Base-by-base conservation (phyloP, 2,797 vertebrate species). In the Takifugu ocellatus region DNA sequence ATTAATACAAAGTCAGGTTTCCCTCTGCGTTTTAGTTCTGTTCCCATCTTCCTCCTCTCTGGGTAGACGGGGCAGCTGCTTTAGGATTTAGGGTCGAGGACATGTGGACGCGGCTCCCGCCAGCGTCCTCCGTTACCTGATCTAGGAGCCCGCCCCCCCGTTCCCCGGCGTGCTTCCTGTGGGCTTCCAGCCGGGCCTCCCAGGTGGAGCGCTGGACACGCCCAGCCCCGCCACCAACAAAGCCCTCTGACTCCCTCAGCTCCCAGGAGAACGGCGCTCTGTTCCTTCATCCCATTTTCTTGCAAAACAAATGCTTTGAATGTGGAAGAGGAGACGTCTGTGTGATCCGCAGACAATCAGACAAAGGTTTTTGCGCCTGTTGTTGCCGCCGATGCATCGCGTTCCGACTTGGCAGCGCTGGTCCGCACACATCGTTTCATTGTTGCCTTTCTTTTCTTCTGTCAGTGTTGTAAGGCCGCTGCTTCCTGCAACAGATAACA, bases 331-430 rank as follows among this genome's bases (percentile, higher is more conserved):
- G 53, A 57, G 58, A 73, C 52, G 68, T 48, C 14, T 68, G 63
- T 68, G 66, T 83, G 81, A 88, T 84, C 78, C 65, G 1, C 75
- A 87, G 69, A 89, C 82, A 90, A 78, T 79, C 81, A 79, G 47
- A 72, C 84, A 75, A 77, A 80, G 70, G 55, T 71, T 68, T 72
- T 66, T 49, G 43, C 53, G 21, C 54, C 46, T 17, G 46, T 21
- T 57, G 72, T 69, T 66, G 68, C 81, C 79, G 84, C 86, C 83
- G 66, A 52, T 64, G 59, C 77, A 72, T 85, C 81, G 84, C 70
- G 21, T 71, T 75, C 64, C 51, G 51, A 67, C 63, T 73, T 74
- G 72, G 77, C 81, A 81, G 69, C 81, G 51, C 77, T 80, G 64
- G 60, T 80, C 68, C 68, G 78, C 59, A 75, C 48, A 78, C 63